Evolutionary conservation across 2,888 invertebrate genomes (phyloP), one percentile per base, ranked within the genome.

Genomic region (Lithophane semibrunnea): DNA sequence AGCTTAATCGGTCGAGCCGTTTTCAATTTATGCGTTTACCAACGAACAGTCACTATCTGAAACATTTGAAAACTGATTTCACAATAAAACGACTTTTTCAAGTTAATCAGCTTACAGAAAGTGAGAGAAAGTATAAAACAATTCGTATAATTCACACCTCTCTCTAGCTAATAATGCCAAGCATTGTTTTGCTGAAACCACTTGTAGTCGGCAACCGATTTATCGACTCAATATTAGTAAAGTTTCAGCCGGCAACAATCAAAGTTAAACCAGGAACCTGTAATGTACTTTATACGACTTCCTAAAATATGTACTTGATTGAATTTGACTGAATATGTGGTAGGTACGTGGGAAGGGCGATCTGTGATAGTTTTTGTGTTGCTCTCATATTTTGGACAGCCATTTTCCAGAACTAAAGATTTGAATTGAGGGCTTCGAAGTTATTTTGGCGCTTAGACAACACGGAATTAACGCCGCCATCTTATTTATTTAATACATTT

Each of bases 181-280:
- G 37, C 64, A 47, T 60, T 42, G 47, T 54, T 60, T 21, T 42
- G 0, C 10, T 13, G 5, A n/a, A 42, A 52, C 21, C 66, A 66
- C 49, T 21, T 21, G n/a, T 54, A 37, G 10, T 63, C 56, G 44
- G 49, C 37, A 77, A 52, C 37, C 16, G 60, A 47, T 58, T 73
- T 49, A 73, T 44, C 54, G 68, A 18, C 44, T 21, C 65, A 29
- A 69, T 83, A 81, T 83, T 83, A 65, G 56, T 13, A 78, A 83
- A 81, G 84, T 83, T 81, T 68, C 24, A 49, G 37, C 21, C 2
- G 24, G 54, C 60, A 78, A 72, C 60, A 70, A 69, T 18, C 60
- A 49, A 65, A 83, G 24, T 83, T 56, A 7, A 49, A 44, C 60
- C 10, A 37, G n/a, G 16, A 54, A 79, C 79, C 29, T 54, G 52